Base-by-base conservation (phyloP, 2,888 invertebrate species). In the Oscheius sp. region DNA sequence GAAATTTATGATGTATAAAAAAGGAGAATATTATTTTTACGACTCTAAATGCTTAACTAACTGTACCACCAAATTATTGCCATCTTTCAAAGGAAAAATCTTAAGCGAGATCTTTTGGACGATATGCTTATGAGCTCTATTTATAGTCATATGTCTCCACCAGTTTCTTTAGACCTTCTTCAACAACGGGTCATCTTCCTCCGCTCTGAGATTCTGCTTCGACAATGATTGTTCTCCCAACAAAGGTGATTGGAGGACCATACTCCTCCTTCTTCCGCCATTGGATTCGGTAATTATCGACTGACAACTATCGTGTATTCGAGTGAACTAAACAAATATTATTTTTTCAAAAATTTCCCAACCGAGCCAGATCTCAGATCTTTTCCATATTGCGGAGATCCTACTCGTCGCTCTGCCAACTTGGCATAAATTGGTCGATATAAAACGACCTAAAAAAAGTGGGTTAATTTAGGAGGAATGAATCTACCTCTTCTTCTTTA, bases 391-490 rank as follows among this genome's bases (percentile, higher is more conserved):
- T 75, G 77, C 12, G 75, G 77, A 4, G 75, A 75, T 2, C 75
- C 74, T 12, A 74, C 30, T 22, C 70, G 20, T 30, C 73, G 33
- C 32, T 77, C 77, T 5, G 75, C 71, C 30, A 80, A 24, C 50
- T 73, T 72, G 47, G 73, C 84, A 49, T 84, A 84, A 33, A 84
- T 82, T 28, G 84, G 84, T 28, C 84, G 74, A 50, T 84, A 84
- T 12, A 84, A 73, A n/a, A 84, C 78, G 51, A 80, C 74, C 71
- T 75, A 44, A 62, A 70, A n/a, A n/a, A n/a, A n/a, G n/a, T n/a
- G n/a, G n/a, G n/a, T n/a, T n/a, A n/a, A n/a, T n/a, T n/a, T n/a
- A n/a, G n/a, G n/a, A n/a, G 66, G 45, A 45, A 45, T 17, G 24
- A 20, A 28, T 66, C 38, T 22, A 75, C 76, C 74, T 80, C 80